Base-by-base conservation (phyloP, 2,797 vertebrate species). In the Oreochromis mossambicus region DNA sequence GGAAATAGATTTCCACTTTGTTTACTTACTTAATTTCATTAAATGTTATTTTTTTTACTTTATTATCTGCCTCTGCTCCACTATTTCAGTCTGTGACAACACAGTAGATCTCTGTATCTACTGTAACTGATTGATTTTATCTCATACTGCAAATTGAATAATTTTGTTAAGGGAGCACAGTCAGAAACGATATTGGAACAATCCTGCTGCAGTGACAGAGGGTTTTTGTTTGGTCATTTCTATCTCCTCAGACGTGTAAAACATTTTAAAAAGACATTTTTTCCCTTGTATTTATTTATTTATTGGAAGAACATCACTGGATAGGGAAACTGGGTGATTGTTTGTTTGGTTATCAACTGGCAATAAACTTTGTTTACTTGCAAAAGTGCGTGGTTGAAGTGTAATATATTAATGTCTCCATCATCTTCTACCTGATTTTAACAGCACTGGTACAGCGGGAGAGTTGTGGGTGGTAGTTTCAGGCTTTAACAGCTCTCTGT, bases 51-150 rank as follows among this genome's bases (percentile, higher is more conserved):
- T 68, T 50, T 50, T 75, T 50, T 3, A 32, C 26, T 50, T 75
- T 50, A 50, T 83, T 15, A 48, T 83, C 78, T 48, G 78, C 54
- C 43, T 81, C 58, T 91, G 70, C 87, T 92, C 52, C 81, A 76
- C 63, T 48, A 13, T 77, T 52, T 75, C 83, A 80, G 78, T 82
- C 38, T 14, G 32, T 70, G 80, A 78, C 82, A 77, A 70, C 78
- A 51, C 79, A 78, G 63, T 66, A 61, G 41, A 83, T 83, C 55
- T 84, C 55, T 80, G n/a, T 81, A 24, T 83, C 75, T 54, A 48
- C 24, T 77, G 36, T 73, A 82, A 36, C 66, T 48, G 54, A 78
- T 76, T 80, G 63, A 84, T 79, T 85, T 70, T 24, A 79, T 81
- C 50, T 84, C 41, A 58, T 41, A 24, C 21, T 54, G 61, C 19